Evolutionary conservation across 2,888 invertebrate species (phyloP).

Genomic region (Chalcosyrphus nemorum): DNA sequence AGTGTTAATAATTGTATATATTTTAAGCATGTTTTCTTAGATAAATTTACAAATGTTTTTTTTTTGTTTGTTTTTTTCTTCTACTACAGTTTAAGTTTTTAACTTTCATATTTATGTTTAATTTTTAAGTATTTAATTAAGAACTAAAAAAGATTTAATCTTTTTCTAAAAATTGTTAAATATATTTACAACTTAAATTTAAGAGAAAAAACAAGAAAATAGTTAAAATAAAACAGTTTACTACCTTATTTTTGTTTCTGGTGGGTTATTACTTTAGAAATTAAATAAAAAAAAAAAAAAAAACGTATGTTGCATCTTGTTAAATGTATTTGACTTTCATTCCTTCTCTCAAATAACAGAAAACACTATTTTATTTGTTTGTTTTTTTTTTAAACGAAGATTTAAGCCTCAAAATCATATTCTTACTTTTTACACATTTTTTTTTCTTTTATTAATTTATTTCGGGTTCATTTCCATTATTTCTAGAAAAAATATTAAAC

Average conservation of each 20-base stretch:
- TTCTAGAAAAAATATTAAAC: constrained; percentile 30
- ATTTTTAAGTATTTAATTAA: constrained; percentile 63
- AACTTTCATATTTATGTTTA: constrained; percentile 51
- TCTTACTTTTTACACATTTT: constrained; percentile 25
- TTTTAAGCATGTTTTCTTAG: constrained; percentile 47
- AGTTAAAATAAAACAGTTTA: constrained; percentile 18
- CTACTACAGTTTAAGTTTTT: constrained; percentile 44
- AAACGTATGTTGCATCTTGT: constrained; percentile 60
- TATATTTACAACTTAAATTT: constrained; percentile 66
- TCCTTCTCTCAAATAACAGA: constrained; percentile 14
- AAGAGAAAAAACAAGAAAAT: constrained; percentile 27
- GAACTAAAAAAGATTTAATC: constrained; percentile 63
- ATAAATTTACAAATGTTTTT: constrained; percentile 58
- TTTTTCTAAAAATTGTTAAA: constrained; percentile 42
- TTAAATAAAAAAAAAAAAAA: constrained; percentile 29
- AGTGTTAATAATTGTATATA: constrained; percentile 63
- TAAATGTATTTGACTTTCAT: constrained; percentile 33
- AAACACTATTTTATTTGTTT: constrained; percentile 22
- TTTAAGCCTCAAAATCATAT: constrained; percentile 60
- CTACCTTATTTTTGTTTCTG: constrained; percentile 45
- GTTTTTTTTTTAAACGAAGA: constrained; percentile 31
- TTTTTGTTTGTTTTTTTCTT: not conserved
- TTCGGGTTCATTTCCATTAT: constrained; percentile 25
- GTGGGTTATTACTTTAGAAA: constrained; percentile 66
- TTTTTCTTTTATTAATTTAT: too few species aligned